Percentiles rank a stretch among this genome's conserved stretches.
Evolutionary conservation across 1,140 invertebrate species (phyloP).

Genomic region (Microplitis demolitor): DNA sequence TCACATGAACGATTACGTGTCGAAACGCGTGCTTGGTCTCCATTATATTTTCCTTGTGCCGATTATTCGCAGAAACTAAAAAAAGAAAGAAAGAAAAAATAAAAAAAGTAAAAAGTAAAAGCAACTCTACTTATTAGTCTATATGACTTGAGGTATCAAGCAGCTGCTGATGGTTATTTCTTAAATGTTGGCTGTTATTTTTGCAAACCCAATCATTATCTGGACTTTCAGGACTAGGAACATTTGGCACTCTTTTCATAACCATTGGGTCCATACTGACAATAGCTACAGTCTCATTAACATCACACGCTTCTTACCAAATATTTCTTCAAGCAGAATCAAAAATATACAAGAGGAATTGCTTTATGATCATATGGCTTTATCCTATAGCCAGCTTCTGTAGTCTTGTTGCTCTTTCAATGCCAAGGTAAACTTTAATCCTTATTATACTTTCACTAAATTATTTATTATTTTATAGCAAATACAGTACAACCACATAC

Average conservation of each 20-base stretch:
- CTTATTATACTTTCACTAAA: neutral
- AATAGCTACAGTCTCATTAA: conserved; percentile 45
- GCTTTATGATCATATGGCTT: conserved; percentile 45
- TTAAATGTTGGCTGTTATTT: neutral
- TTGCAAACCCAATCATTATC: too few species aligned
- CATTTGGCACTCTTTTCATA: conserved; percentile 42
- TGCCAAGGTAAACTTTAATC: conserved; percentile 50
- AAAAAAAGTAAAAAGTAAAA: neutral
- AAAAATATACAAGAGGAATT: conserved; percentile 47
- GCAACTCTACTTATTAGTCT: too few species aligned
- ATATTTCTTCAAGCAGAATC: conserved; percentile 48
- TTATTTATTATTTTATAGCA: neutral
- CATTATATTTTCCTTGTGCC: neutral
- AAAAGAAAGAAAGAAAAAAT: neutral
- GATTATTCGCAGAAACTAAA: neutral
- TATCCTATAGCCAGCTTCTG: conserved; percentile 54
- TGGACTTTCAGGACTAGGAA: conserved; percentile 42
- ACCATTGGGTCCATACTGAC: conserved; percentile 39
- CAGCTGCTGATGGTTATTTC: neutral
- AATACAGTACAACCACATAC: too few species aligned
- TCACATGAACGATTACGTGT: neutral
- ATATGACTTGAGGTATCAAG: neutral
- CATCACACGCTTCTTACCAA: conserved; percentile 44
- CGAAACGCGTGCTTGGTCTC: neutral
- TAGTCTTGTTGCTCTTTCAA: conserved; percentile 48